phyloP scores from a whole-genome alignment of 2,113 vertebrate species.

The Xyliphius kryptos region DNA sequence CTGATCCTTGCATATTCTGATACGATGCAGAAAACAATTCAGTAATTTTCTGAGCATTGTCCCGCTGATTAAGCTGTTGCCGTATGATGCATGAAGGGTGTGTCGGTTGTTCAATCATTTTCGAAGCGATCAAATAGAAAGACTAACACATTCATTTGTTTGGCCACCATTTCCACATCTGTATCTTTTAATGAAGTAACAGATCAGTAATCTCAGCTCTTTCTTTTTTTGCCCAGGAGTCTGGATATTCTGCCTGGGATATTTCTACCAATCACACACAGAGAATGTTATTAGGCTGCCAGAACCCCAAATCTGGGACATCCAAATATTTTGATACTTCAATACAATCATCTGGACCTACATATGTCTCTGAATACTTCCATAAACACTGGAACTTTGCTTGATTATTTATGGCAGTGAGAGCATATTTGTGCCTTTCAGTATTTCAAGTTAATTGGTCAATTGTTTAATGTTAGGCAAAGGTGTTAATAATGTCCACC shows the following conservation, averaged over 20 bases:
- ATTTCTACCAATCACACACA: too few relatives aligned
- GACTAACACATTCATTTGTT: conserved; percentile 50
- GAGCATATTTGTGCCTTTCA: conserved; percentile 59
- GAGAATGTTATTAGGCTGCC: too few relatives aligned
- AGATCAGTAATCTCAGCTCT: conserved; percentile 86
- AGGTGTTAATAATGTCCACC: conserved; percentile 90
- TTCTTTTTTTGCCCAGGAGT: conserved; percentile 95
- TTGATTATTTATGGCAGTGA: conserved; percentile 75
- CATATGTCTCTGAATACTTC: too few relatives aligned
- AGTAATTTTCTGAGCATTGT: conserved; percentile 45
- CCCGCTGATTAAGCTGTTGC: conserved; percentile 42
- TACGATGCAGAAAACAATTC: not conserved
- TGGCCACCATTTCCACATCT: conserved; percentile 63
- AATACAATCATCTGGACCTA: too few relatives aligned
- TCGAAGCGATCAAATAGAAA: conserved; percentile 69
- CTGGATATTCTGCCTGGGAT: too few relatives aligned
- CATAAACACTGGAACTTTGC: too few relatives aligned
- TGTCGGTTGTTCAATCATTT: conserved; percentile 68
- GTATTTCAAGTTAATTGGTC: conserved; percentile 79
- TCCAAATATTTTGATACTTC: too few relatives aligned
- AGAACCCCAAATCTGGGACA: too few relatives aligned
- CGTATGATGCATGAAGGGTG: conserved; percentile 44
- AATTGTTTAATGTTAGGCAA: conserved; percentile 91
- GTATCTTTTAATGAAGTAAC: conserved; percentile 69
- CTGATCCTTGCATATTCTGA: conserved; percentile 39